Conservation (phyloP, 2,888 invertebrate species). For the Apamea crenata region DNA sequence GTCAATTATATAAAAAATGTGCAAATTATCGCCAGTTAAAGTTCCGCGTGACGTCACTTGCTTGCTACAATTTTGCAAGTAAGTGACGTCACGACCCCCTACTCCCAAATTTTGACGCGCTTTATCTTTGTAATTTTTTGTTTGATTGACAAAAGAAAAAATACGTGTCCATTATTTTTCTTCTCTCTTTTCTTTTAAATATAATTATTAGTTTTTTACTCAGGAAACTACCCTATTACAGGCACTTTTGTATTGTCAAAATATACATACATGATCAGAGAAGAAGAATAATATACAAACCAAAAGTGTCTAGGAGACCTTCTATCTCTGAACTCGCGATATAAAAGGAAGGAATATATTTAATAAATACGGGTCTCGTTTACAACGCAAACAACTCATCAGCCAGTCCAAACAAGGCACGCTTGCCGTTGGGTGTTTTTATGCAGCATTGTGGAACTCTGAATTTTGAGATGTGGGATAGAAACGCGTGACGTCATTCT, state of each 20-base stretch:
- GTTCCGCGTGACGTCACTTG: too few relatives aligned
- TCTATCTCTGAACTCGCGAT: conserved; percentile 44
- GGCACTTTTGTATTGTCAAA: background rate
- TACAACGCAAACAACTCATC: conserved; percentile 85
- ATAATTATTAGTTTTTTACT: too few relatives aligned
- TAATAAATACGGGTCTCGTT: conserved; percentile 83
- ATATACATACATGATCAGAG: background rate
- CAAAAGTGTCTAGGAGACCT: conserved; percentile 40
- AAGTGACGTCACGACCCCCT: too few relatives aligned
- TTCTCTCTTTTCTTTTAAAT: too few relatives aligned
- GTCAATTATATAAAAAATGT: too few relatives aligned
- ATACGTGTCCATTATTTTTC: too few relatives aligned
- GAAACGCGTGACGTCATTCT: conserved; percentile 27
- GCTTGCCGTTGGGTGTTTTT: conserved; percentile 69
- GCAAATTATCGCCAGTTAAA: too few relatives aligned
- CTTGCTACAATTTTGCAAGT: too few relatives aligned
- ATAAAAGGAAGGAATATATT: conserved; percentile 68
- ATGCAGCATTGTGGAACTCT: conserved; percentile 64
- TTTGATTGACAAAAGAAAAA: too few relatives aligned
- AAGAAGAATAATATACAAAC: conserved; percentile 1
- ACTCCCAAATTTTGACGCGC: too few relatives aligned
- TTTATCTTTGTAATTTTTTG: too few relatives aligned
- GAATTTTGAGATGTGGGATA: conserved; percentile 61
- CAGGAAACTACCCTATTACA: too few relatives aligned
- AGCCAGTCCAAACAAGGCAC: conserved; percentile 80